phyloP scores from a whole-genome alignment of 2,888 invertebrate genomes.

The Zaprionus obscuricornis region DNA sequence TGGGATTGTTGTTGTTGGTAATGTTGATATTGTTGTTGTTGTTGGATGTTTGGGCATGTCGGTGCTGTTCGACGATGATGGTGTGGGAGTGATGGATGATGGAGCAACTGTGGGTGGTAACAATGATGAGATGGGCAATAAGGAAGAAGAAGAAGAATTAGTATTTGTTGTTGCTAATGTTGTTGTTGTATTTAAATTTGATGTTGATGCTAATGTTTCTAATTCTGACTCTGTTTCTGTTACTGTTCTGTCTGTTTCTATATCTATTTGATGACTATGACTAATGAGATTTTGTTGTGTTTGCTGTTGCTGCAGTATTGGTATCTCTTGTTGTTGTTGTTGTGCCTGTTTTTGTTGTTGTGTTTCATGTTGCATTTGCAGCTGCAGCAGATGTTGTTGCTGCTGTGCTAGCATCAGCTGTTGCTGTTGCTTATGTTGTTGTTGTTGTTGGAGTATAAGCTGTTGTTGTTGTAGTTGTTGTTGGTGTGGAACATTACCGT shows the following conservation, averaged over 20 bases:
- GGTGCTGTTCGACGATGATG: constrained; percentile 40
- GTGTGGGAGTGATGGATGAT: constrained; percentile 68
- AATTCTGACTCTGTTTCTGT: constrained; percentile 18
- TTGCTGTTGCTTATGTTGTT: constrained; percentile 49
- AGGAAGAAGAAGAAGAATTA: constrained; percentile 69
- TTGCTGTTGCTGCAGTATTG: constrained; percentile 33
- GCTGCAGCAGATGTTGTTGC: constrained; percentile 48
- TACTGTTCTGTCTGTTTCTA: constrained; percentile 32
- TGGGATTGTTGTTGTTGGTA: constrained; percentile 24
- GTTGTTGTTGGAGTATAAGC: constrained; percentile 48
- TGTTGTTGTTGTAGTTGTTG: constrained; percentile 49
- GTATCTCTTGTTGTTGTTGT: constrained; percentile 28
- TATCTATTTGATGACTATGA: constrained; percentile 45
- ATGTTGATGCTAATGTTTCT: constrained; percentile 9
- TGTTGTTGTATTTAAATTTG: constrained; percentile 9
- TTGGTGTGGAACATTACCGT: constrained; percentile 82
- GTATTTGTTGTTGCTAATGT: constrained; percentile 52
- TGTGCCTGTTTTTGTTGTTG: constrained; percentile 38
- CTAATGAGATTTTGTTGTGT: constrained; percentile 49
- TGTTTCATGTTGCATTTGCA: constrained; percentile 41
- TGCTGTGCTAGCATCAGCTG: constrained; percentile 52
- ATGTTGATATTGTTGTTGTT: constrained; percentile 26
- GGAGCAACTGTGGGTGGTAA: constrained; percentile 72
- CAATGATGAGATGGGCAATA: constrained; percentile 72
- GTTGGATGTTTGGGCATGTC: constrained; percentile 40